Base-by-base conservation (phyloP, 2,888 invertebrate species). In the Helicoverpa assulta region DNA sequence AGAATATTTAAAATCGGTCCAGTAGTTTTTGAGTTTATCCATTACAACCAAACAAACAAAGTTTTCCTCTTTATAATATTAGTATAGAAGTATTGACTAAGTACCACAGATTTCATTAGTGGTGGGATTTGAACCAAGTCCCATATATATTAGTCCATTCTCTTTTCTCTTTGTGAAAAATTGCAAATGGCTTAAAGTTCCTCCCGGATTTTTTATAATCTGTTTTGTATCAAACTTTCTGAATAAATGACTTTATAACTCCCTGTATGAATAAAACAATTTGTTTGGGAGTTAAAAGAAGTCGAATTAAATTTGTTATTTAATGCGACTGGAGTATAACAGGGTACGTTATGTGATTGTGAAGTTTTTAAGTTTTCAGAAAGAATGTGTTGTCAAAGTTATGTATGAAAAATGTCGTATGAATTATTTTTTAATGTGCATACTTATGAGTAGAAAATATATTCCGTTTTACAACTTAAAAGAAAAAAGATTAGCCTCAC, bases 211-310 rank as follows among this genome's bases (percentile, higher is more conserved):
- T 59, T 59, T 19, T n/a, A 40, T 10, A 14, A 58, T 52, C 18
- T 29, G 53, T 63, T 55, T 40, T 61, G 51, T 33, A 21, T 19
- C 12, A 50, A 73, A 62, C 55, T 76, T 78, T 78, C 40, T 59
- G 59, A 78, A 78, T 73, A 63, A 50, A 56, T 63, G 62, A 63
- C 56, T 76, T 61, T 53, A 57, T 65, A 37, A 64, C 47, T 55
- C 29, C 29, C 12, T 52, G 19, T 51, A 59, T 65, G 58, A 75
- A 75, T 75, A 69, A 64, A 61, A 67, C 51, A 64, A 61, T 61
- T 54, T 80, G 54, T 61, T 62, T 69, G 26, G n/a, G 10, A 73
- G 53, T 59, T 55, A 16, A 57, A 61, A 33, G 19, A 62, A 61
- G 50, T 57, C 14, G 40, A 12, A 40, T 40, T 40, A 37, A 19